Conservation (phyloP, 1,140 invertebrate species). For the Listronotus oregonensis region DNA sequence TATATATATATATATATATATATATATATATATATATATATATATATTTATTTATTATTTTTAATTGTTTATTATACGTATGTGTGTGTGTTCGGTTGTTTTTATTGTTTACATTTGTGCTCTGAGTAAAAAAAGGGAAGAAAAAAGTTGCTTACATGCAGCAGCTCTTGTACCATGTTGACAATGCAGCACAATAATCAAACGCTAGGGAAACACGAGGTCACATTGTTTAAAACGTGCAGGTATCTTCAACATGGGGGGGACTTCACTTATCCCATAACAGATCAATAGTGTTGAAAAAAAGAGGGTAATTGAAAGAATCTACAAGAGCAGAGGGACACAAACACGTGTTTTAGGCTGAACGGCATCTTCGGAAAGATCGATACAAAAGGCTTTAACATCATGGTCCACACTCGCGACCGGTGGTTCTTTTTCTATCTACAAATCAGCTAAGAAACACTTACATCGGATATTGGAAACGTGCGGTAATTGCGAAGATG, state of each 20-base stretch:
- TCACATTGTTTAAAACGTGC: constrained; percentile 59
- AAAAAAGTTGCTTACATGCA: constrained; percentile 67
- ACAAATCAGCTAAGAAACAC: constrained; percentile 45
- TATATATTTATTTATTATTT: too few relatives aligned
- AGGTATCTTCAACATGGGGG: constrained; percentile 58
- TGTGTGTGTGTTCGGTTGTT: too few relatives aligned
- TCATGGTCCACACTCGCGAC: constrained; percentile 47
- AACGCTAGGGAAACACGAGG: constrained; percentile 58
- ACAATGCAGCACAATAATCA: constrained; percentile 59
- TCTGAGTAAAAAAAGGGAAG: constrained; percentile 9
- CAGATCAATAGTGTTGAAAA: constrained; percentile 55
- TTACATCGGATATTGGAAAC: constrained; percentile 52
- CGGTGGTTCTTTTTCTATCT: constrained; percentile 36
- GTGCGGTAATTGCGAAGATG: constrained; percentile 35
- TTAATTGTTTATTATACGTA: too few relatives aligned
- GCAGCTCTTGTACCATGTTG: constrained; percentile 75
- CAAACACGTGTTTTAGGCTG: constrained; percentile 49
- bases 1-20: too few relatives aligned
- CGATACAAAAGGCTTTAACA: constrained; percentile 42
- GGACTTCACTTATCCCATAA: constrained; percentile 55
- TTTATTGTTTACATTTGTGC: constrained; percentile 14
- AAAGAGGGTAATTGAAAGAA: constrained; percentile 53
- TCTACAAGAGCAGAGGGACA: constrained; percentile 53
- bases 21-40: too few relatives aligned
- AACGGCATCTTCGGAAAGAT: constrained; percentile 44